Evolutionary conservation across 2,888 invertebrate genomes (phyloP), one percentile per base, ranked within the genome.

Genomic region (Lasius fuliginosus): DNA sequence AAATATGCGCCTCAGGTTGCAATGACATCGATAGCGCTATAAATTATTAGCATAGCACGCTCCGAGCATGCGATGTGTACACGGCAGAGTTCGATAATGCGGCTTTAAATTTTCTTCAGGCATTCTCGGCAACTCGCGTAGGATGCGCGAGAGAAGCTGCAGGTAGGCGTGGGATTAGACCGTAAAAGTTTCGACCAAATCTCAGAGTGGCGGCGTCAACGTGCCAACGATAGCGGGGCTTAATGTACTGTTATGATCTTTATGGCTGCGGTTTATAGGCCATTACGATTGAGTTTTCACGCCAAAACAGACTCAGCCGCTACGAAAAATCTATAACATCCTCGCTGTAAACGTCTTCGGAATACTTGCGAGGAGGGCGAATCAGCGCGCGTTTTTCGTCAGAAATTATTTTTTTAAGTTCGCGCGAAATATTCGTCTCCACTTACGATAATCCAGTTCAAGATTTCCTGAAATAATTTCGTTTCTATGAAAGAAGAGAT

Each of bases 231-330:
- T 93, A 92, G 87, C 86, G 90, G 53, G 87, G 93, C 83, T 93
- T 94, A 94, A 94, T 94, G 94, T 94, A 93, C 92, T 94, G 94
- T 94, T 94, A 94, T 93, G 93, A 94, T 93, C 93, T 94, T 93
- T 92, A 93, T 87, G 89, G 90, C 56, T 76, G 89, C 83, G 90
- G 92, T 94, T 94, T 93, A 94, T 93, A 91, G 90, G 74, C 92
- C 87, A 91, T 94, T 94, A 92, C 92, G 91, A 93, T 93, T 91
- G 93, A 93, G 91, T 90, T 92, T 93, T 93, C 92, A 85, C 91
- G 83, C 89, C 87, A 88, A 85, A 90, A 90, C 81, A 88, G 85
- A 87, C 86, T 85, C 75, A 76, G 56, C 58, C 23, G 75, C 73
- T 62, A 18, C 53, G 69, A 75, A 46, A 53, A 82, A 65, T 62